phyloP scores from a whole-genome alignment of 2,113 vertebrate species.

The Calcarius ornatus region DNA sequence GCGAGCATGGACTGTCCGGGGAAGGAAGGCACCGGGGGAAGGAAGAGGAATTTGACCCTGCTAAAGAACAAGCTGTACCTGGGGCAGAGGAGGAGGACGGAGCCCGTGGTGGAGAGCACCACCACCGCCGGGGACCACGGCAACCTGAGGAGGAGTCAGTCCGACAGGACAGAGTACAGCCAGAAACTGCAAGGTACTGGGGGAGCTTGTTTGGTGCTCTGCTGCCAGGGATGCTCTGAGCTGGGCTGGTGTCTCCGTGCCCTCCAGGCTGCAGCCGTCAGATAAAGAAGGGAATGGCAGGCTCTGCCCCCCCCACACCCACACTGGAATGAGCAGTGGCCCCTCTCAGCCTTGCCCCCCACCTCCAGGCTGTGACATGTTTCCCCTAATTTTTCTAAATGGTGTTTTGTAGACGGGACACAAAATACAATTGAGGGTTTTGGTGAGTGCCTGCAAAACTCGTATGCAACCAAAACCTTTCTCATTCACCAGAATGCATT shows the following conservation, averaged over 20 bases:
- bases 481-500: not conserved
- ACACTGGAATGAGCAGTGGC: not conserved
- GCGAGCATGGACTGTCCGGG: constrained; percentile 72
- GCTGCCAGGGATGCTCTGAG: not conserved
- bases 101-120: constrained; percentile 80
- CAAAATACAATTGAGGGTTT: not conserved
- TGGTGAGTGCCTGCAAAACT: not conserved
- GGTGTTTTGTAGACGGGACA: not conserved
- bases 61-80: constrained; percentile 79
- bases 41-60: constrained; percentile 83
- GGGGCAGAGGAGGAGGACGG: constrained; percentile 90
- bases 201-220: not conserved
- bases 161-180: constrained; percentile 95
- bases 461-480: not conserved
- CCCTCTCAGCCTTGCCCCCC: not conserved
- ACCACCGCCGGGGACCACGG: constrained; percentile 73
- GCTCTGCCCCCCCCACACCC: rapidly evolving
- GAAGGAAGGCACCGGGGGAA: constrained; percentile 74
- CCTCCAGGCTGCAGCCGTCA: not conserved
- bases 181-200: constrained; percentile 90
- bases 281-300: not conserved
- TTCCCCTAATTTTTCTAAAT: not conserved
- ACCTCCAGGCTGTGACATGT: not conserved
- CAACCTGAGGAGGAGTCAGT: constrained; percentile 89
- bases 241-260: not conserved